phyloP scores from a whole-genome alignment of 2,888 invertebrate species.

The Diaphora mendica region DNA sequence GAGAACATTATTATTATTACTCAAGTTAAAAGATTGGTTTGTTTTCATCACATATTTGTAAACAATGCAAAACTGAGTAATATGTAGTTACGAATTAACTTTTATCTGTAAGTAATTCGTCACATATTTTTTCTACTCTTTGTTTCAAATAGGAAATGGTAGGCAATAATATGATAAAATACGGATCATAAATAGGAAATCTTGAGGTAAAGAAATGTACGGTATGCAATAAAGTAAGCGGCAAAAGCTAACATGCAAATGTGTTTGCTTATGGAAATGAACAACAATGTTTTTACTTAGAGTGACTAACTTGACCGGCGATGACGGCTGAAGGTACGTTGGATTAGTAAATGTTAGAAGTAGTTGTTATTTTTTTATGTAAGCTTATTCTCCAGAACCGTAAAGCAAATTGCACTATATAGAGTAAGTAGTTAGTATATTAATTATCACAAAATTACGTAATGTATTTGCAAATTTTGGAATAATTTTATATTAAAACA shows the following conservation, averaged over 20 bases:
- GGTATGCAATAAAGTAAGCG: slow-evolving; percentile 20
- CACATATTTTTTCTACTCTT: slow-evolving; percentile 18
- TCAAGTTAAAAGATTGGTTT: slow-evolving; percentile 6
- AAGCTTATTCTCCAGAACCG: not conserved
- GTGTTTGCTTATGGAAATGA: slow-evolving; percentile 41
- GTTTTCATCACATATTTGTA: slow-evolving; percentile 38
- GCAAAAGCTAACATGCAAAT: slow-evolving; percentile 24
- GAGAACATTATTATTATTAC: too few relatives aligned
- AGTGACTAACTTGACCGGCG: not conserved
- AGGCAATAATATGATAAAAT: slow-evolving; percentile 14
- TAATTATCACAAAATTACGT: not conserved
- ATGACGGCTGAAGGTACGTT: not conserved
- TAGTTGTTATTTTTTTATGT: too few relatives aligned
- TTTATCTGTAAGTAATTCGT: slow-evolving; percentile 25
- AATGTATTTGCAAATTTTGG: not conserved
- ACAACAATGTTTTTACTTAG: slow-evolving; percentile 42
- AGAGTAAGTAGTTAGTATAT: too few relatives aligned
- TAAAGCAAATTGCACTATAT: not conserved
- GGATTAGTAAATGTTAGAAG: too few relatives aligned
- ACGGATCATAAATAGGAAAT: slow-evolving; percentile 27
- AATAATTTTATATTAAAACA: not conserved
- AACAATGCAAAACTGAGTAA: slow-evolving; percentile 40
- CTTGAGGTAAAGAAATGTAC: slow-evolving; percentile 14
- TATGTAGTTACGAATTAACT: slow-evolving; percentile 41
- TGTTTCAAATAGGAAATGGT: slow-evolving; percentile 6